A percentile compares a stretch with the other conserved stretches of the same genome.
These are phyloP conservation scores for Sebastes baramenuke DNA, from an alignment of 2,797 vertebrate species.

Conservation along the genomic window DNA sequence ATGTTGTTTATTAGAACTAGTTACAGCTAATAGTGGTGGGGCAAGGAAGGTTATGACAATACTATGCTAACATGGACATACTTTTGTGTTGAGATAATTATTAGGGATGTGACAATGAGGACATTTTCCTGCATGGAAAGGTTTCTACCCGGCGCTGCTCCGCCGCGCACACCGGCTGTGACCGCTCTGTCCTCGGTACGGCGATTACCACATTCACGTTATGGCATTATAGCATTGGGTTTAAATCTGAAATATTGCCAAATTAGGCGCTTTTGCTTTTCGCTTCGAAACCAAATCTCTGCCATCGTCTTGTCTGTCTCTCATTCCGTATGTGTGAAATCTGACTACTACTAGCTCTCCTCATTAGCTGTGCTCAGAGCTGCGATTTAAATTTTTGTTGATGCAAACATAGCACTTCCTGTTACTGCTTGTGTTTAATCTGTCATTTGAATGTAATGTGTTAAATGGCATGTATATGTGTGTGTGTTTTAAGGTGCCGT, in stretches of 20 bases:
- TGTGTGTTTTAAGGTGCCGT: background rate
- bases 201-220: too few relatives aligned
- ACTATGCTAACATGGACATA: background rate
- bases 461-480: background rate
- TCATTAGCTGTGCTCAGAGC: background rate
- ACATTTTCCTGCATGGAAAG: too few relatives aligned
- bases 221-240: too few relatives aligned
- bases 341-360: background rate
- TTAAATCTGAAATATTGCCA: too few relatives aligned
- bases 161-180: too few relatives aligned
- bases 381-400: background rate
- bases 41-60: background rate
- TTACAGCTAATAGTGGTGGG: background rate
- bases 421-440: background rate
- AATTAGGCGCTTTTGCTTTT: too few relatives aligned
- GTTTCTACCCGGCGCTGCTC: too few relatives aligned
- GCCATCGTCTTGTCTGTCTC: too few relatives aligned
- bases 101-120: too few relatives aligned
- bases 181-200: too few relatives aligned
- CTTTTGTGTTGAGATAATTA: background rate
- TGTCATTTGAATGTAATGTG: background rate
- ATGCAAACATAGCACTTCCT: background rate
- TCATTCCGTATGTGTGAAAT: too few relatives aligned
- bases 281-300: too few relatives aligned
- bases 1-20: background rate